Conservation (phyloP, 2,113 vertebrate genomes). For the Osmerus mordax region DNA sequence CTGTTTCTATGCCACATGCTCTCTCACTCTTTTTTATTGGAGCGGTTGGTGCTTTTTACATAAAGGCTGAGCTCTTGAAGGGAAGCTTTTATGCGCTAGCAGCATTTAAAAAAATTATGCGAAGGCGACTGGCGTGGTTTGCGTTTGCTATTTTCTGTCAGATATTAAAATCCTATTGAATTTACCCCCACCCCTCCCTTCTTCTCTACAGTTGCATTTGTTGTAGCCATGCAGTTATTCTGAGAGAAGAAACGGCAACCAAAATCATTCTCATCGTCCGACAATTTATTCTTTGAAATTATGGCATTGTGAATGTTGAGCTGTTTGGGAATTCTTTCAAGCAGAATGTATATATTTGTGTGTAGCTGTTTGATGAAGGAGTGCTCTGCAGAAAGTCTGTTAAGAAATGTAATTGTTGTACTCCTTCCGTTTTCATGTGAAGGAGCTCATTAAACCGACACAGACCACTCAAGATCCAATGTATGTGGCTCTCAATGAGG, state of each 20-base stretch:
- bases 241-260: constrained; percentile 22
- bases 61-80: constrained; percentile 30
- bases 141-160: constrained; percentile 26
- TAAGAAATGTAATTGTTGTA: too few relatives aligned
- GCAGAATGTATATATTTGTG: too few relatives aligned
- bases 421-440: too few relatives aligned
- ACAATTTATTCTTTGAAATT: constrained; percentile 8
- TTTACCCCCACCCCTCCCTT: not conserved
- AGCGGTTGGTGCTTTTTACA: constrained; percentile 21
- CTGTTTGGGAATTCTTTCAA: too few relatives aligned
- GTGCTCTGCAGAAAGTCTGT: too few relatives aligned
- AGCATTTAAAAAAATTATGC: constrained; percentile 29
- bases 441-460: too few relatives aligned
- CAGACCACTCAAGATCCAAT: too few relatives aligned
- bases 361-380: too few relatives aligned
- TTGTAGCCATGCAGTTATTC: constrained; percentile 31
- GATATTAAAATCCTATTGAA: constrained; percentile 39
- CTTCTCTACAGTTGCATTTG: not conserved
- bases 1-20: not conserved
- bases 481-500: too few relatives aligned
- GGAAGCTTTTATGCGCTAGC: constrained; percentile 33
- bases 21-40: constrained; percentile 6
- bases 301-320: too few relatives aligned
- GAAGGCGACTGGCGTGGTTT: constrained; percentile 11
- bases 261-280: constrained; percentile 39